Base-by-base conservation (phyloP, 2,888 invertebrate species). In the Luperina testacea region DNA sequence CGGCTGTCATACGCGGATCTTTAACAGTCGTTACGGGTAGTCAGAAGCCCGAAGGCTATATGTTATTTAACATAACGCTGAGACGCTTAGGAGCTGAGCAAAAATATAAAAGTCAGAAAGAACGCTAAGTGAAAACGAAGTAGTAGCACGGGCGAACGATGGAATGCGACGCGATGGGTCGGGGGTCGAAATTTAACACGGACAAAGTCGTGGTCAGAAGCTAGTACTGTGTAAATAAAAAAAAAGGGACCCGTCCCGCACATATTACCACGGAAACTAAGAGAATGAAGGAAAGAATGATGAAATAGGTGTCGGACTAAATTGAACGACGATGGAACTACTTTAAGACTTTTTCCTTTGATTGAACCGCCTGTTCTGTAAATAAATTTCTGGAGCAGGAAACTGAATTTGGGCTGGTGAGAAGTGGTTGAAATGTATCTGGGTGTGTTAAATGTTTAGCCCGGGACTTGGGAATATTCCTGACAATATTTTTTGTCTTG, bases 271-370 rank as follows among this genome's bases (percentile, higher is more conserved):
- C 63, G 75, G 27, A 85, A 75, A 70, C 75, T 67, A 70, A 84
- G 48, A n/a, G 76, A 69, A 70, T 57, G 65, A 32, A 72, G 15
- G 77, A 53, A 70, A 24, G 77, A 79, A 81, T 81, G 72, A 81
- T 85, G 64, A 72, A 87, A 87, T 84, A 77, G 79, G 70, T 70
- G 57, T 73, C 70, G 75, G 78, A 59, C 65, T 32, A 78, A 87
- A 83, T 87, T 78, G 87, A 64, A 81, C 67, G 78, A 63, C 78
- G n/a, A 63, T 59, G 75, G 70, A 38, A 70, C 59, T 53, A 82
- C 48, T 45, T 53, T 71, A 59, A 70, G 59, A 61, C 42, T 67
- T 63, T 53, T 45, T 59, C n/a, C n/a, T 71, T 70, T 75, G 78
- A 75, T 75, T 65, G 64, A 76, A 84, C 84, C 72, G 57, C 11